These are phyloP conservation scores for Galerucella nymphaeae DNA, from an alignment of 2,888 invertebrate genomes.

Conservation along the genomic window DNA sequence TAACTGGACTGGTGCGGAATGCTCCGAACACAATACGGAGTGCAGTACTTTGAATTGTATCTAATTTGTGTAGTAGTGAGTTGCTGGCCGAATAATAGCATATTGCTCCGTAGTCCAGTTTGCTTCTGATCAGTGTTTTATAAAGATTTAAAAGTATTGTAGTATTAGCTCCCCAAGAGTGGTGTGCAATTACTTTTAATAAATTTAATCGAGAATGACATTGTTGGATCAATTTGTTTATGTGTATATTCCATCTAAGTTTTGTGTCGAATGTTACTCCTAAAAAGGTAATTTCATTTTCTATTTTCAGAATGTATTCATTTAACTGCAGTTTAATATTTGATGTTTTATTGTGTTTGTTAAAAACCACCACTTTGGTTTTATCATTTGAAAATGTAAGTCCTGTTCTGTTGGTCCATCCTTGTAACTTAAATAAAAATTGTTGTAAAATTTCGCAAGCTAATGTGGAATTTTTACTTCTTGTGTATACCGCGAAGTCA, in stretches of 20 bases:
- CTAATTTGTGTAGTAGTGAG: slow-evolving; percentile 15
- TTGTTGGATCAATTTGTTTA: background rate
- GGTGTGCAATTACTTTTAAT: slow-evolving; percentile 9
- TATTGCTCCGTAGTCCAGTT: background rate
- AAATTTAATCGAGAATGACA: slow-evolving; percentile 12
- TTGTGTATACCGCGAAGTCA: background rate
- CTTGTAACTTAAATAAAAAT: background rate
- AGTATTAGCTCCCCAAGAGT: slow-evolving; percentile 18
- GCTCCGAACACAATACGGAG: slow-evolving; percentile 18
- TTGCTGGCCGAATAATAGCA: slow-evolving; percentile 18
- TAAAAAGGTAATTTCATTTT: slow-evolving; percentile 11
- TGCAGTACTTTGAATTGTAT: slow-evolving; percentile 14
- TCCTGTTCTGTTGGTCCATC: too few species aligned
- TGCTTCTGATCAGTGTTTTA: too few species aligned
- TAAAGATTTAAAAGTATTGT: slow-evolving; percentile 13
- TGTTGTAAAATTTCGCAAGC: too few species aligned
- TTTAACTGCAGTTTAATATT: background rate
- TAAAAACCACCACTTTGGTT: background rate
- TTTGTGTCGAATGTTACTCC: slow-evolving; percentile 22
- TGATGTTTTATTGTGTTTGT: too few species aligned
- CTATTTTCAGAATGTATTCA: background rate
- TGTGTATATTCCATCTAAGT: slow-evolving; percentile 16
- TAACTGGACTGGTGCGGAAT: slow-evolving; percentile 13
- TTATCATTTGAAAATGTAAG: too few species aligned
- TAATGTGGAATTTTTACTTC: too few species aligned